Evolutionary conservation across 2,113 vertebrate genomes (phyloP), one percentile per base, ranked within the genome.

Genomic region (Neotoma lepida): DNA sequence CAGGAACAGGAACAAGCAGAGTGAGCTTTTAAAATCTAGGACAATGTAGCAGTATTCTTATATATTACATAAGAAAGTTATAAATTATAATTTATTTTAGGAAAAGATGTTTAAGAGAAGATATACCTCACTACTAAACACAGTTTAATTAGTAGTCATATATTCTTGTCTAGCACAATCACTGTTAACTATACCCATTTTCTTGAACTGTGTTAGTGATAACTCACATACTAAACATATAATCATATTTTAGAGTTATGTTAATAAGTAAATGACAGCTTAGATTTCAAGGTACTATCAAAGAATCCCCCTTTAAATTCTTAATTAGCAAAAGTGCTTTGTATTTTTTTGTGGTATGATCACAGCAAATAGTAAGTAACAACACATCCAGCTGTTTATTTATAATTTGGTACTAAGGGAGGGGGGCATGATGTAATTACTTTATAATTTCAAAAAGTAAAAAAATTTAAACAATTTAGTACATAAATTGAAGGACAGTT

Each of bases 1-100:
- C 7, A 78, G 54, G 84, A 92, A 92, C 78, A 89, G 41, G 39
- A 96, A 58, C 22, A 89, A 93, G 24, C 20, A 89, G 14, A 92
- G 26, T 68, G 86, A 94, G 63, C 12, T 89, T 88, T 70, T 70
- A 44, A 9, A 33, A 58, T 87, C 49, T 6, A 89, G 15, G 85
- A 91, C 15, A 89, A 93, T 86, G 24, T 9, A 95, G 22, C 2
- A 82, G 41, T 49, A n/a, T 9, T 94, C 33, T 96, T 95, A 78
- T 74, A 76, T 1, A 86, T 24, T 89, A 81, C 6, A 73, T 78
- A 14, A 90, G 86, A 86, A 92, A 66, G 33, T 26, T 89, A 71
- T 68, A 95, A 90, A 20, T 86, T 80, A 4, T 26, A 91, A 76
- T 74, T 88, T 91, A 93, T 85, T 96, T 90, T 30, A 92, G 44